Base-by-base conservation (phyloP, 2,113 vertebrate species). In the Capreolus pygargus region DNA sequence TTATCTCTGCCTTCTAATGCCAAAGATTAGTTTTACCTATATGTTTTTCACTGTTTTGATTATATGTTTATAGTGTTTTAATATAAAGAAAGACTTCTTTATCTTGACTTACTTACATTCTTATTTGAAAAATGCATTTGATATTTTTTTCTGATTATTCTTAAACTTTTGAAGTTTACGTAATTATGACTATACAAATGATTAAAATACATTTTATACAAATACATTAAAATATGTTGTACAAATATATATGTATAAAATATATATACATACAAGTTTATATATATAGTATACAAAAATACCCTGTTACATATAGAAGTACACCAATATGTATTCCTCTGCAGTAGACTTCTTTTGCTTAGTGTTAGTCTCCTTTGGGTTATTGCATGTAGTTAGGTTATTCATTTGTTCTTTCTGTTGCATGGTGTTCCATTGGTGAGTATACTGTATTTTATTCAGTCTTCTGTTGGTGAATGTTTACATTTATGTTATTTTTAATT, bases 121-220 rank as follows among this genome's bases (percentile, higher is more conserved):
- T 95, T 82, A 81, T 8, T 86, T 92, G 7, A 30, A 70, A 94
- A 93, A 43, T 95, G 9, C 76, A 55, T 45, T 84, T 82, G n/a
- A 50, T 89, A 67, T 21, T 89, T 45, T 64, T 92, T 78, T 79
- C 81, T 96, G 21, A 81, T 64, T 61, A 74, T 96, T 90, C 50
- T 96, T 84, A 89, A 88, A 64, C 25, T 86, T 93, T 91, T 95
- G 19, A 94, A 94, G 14, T 96, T 93, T 47, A 16, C 84, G 8
- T 93, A 92, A 76, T 88, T 55, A 64, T 81, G 28, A 92, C 45
- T 90, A 60, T 86, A 25, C 78, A 85, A 61, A 39, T 82, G 82
- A 67, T 52, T 89, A 70, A 92, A 96, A 52, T 93, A 23, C 5
- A 27, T 85, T 93, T 83, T 78, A 84, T 96, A 23, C 15, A 92